Evolutionary conservation across 2,797 vertebrate species (phyloP).

Genomic region (Aeoliscus strigatus): DNA sequence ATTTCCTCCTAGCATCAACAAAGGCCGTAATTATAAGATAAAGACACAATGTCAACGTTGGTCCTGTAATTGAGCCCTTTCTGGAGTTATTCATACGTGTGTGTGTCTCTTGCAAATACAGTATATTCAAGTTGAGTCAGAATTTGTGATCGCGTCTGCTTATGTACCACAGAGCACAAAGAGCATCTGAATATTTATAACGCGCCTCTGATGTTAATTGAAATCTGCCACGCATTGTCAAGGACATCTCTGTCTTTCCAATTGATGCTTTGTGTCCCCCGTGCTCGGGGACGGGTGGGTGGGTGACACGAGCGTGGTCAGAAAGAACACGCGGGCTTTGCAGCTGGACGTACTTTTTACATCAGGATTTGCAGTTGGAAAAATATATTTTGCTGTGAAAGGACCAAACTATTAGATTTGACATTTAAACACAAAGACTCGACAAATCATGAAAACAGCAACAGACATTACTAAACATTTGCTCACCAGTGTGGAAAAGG

Average conservation of each 20-base stretch:
- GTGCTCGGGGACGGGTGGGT: too few species aligned
- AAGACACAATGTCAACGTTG: conserved; percentile 13
- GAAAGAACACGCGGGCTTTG: conserved; percentile 48
- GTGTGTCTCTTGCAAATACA: conserved; percentile 1
- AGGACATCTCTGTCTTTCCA: conserved; percentile 50
- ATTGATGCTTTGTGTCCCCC: conserved; percentile 41
- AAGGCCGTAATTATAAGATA: conserved; percentile 53
- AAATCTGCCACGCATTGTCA: conserved; percentile 57
- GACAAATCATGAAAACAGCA: too few species aligned
- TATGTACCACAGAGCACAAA: conserved; percentile 11
- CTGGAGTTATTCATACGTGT: conserved; percentile 3
- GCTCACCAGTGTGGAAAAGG: too few species aligned
- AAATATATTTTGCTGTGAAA: too few species aligned
- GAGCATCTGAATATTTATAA: conserved; percentile 62
- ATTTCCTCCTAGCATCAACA: conserved; percentile 34
- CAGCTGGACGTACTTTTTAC: too few species aligned
- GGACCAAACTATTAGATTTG: too few species aligned
- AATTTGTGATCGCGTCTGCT: conserved; percentile 27
- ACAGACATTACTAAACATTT: too few species aligned
- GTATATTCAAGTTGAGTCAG: too few species aligned
- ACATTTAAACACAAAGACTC: too few species aligned
- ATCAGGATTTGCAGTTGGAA: conserved; percentile 23
- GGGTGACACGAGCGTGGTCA: conserved; percentile 35
- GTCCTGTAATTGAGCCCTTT: conserved; percentile 14
- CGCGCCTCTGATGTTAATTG: conserved; percentile 57